Evolutionary conservation across 2,113 vertebrate species (phyloP), one percentile per base, ranked within the genome.

Genomic region (Aptenodytes forsteri): DNA sequence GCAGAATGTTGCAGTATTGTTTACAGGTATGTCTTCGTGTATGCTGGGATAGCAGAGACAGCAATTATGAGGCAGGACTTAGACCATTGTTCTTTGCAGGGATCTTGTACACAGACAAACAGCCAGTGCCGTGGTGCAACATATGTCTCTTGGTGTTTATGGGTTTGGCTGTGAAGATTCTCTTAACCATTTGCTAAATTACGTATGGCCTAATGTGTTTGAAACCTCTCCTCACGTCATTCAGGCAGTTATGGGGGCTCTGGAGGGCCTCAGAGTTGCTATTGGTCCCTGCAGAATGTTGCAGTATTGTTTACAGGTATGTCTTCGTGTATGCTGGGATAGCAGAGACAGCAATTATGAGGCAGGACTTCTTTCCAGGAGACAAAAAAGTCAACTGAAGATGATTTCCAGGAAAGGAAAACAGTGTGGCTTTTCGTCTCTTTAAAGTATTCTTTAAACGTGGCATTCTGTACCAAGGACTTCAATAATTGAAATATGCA

Each of bases 181-280:
- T 5, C 98, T 99, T 22, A 99, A 99, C 96, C 99, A 99, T 90
- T 97, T 99, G 95, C 96, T 99, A 44, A 99, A 99, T 95, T 99
- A 99, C 1, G 99, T 99, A 30, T 99, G 99, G 99, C 99, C 99
- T 16, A 99, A 99, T 10, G 99, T 99, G 49, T 99, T 99, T 69
- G 99, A 99, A 97, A 99, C 99, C 6, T 99, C 99, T 21, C 99
- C 99, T 32, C 99, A 99, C 1, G 99, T 99, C 59, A 99, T 99
- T 94, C 99, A 99, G 97, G 99, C 99, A 2, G 99, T 99, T 3
- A 99, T 99, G 99, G 99, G 99, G 6, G 99, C 99, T 21, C 98
- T 99, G 93, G 99, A 99, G 97, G 99, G 99, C 32, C 98, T 99
- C 72, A 96, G 99, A 78, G 99, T 99, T 5, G 99, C 99, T 42